Conservation (phyloP, 2,113 vertebrate species). For the Eurystomus gularis region DNA sequence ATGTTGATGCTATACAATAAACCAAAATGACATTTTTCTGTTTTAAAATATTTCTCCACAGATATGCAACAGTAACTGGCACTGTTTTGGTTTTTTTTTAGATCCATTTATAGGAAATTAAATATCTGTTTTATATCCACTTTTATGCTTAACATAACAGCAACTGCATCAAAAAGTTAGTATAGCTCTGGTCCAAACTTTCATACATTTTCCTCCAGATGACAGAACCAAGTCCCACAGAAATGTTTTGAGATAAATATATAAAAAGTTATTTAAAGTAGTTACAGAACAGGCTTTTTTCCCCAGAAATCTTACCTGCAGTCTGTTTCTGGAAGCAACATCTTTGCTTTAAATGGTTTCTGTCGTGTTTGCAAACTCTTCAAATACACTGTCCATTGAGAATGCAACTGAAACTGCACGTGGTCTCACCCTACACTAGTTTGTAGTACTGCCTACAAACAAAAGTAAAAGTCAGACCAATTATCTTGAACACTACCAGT, state of each 20-base stretch:
- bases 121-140: not conserved
- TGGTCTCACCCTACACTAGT: not conserved
- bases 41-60: not conserved
- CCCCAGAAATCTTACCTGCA: not conserved
- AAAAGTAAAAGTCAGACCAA: not conserved
- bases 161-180: not conserved
- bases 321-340: not conserved
- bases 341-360: not conserved
- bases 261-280: not conserved
- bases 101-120: slow-evolving; percentile 2
- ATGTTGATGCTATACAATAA: not conserved
- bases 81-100: not conserved
- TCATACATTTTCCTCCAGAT: not conserved
- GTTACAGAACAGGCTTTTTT: not conserved
- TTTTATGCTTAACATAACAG: not conserved
- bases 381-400: not conserved
- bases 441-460: not conserved
- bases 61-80: not conserved
- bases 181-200: not conserved
- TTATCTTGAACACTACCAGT: not conserved
- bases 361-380: not conserved
- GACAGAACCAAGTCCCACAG: not conserved
- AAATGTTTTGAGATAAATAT: slow-evolving; percentile 22
- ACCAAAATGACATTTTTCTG: not conserved
- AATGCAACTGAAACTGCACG: not conserved